A percentile compares a stretch with the other conserved stretches of the same genome.
Conservation (phyloP, 2,113 vertebrate genomes). For the Myanophis thanlyinensis region DNA sequence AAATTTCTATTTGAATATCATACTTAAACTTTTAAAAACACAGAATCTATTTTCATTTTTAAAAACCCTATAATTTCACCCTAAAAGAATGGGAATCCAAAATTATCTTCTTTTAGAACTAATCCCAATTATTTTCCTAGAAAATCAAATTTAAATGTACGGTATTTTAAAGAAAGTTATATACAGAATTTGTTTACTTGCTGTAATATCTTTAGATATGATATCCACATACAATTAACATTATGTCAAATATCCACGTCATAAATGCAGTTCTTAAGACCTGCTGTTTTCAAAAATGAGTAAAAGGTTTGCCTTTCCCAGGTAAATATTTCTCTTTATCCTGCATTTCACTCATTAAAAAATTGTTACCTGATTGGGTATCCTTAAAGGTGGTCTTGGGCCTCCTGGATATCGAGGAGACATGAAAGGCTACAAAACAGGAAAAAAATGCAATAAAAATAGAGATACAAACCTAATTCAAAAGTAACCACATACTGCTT, state of each 20-base stretch:
- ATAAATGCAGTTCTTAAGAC: not conserved
- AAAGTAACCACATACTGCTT: not conserved
- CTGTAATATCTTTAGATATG: not conserved
- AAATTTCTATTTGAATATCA: not conserved
- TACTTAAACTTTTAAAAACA: conserved; percentile 2
- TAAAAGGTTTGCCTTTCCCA: not conserved
- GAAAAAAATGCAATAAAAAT: conserved; percentile 40
- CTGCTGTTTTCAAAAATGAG: not conserved
- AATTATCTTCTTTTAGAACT: not conserved
- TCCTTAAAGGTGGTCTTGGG: conserved; percentile 91
- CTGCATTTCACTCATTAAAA: not conserved
- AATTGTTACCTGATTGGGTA: conserved; percentile 93
- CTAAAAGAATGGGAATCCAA: not conserved
- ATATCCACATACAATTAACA: not conserved
- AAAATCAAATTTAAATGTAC: not conserved
- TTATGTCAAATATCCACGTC: not conserved
- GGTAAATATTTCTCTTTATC: not conserved
- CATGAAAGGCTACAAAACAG: conserved; percentile 89
- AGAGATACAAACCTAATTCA: not conserved
- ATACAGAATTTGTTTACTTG: not conserved
- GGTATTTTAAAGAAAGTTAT: not conserved
- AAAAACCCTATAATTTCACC: not conserved
- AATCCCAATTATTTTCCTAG: not conserved
- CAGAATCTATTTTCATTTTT: not conserved
- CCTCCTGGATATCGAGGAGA: conserved; percentile 98